Conservation (phyloP, 2,888 invertebrate genomes). For the Halictus ligatus region DNA sequence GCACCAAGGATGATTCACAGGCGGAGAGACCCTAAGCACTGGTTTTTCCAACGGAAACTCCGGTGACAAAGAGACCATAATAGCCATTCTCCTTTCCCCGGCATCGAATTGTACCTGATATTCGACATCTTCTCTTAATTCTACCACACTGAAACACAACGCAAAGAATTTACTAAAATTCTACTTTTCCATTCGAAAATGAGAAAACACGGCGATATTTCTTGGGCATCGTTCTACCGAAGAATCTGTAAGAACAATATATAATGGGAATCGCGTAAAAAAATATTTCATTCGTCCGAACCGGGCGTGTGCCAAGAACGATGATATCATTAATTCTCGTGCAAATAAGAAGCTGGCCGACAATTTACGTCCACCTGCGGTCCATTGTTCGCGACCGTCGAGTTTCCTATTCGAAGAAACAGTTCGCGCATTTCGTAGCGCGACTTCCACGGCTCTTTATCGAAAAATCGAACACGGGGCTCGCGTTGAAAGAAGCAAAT, state of each 20-base stretch:
- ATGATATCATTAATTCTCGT: conserved; percentile 17
- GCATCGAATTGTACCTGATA: conserved; percentile 90
- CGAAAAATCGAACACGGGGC: background rate
- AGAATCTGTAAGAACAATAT: background rate
- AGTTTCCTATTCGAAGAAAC: background rate
- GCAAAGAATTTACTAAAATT: background rate
- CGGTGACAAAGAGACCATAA: conserved; percentile 88
- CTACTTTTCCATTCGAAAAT: background rate
- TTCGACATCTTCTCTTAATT: conserved; percentile 89
- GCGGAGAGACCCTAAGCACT: conserved; percentile 88
- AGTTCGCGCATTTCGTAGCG: background rate
- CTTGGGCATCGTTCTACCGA: background rate
- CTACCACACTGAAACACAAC: conserved; percentile 87
- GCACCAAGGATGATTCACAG: conserved; percentile 90
- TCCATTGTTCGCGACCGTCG: background rate
- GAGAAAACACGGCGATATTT: background rate
- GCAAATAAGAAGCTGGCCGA: background rate
- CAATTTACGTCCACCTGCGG: background rate
- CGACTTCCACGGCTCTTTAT: background rate
- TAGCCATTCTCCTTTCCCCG: conserved; percentile 88
- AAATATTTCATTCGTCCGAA: background rate
- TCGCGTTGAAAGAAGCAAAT: background rate
- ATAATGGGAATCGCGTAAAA: background rate
- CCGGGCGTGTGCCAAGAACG: background rate
- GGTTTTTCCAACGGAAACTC: conserved; percentile 93